Percentiles rank a stretch among this genome's conserved stretches.
phyloP scores from a whole-genome alignment of 2,797 vertebrate species.

The Todus mexicanus region DNA sequence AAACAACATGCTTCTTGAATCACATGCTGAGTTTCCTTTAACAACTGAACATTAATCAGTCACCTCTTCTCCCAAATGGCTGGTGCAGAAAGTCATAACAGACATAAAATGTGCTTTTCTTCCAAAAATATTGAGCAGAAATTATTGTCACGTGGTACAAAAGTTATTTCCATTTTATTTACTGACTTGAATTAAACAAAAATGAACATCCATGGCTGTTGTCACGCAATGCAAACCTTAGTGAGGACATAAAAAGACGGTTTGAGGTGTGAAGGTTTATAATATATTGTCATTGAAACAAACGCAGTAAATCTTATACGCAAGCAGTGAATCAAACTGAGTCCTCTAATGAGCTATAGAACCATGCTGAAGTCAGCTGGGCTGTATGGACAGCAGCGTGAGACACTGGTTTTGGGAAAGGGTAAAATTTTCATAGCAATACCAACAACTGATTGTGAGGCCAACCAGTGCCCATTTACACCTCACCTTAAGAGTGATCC shows the following conservation, averaged over 20 bases:
- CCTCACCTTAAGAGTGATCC: not conserved
- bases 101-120: not conserved
- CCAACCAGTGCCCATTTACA: not conserved
- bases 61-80: not conserved
- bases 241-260: not conserved
- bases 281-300: slow-evolving; percentile 38
- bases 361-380: not conserved
- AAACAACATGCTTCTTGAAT: not conserved
- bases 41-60: not conserved
- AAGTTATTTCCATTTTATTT: slow-evolving; percentile 64
- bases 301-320: not conserved
- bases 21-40: not conserved
- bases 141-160: slow-evolving; percentile 26
- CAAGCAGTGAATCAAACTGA: not conserved
- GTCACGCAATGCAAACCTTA: not conserved
- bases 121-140: not conserved
- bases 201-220: not conserved
- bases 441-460: not conserved
- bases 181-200: slow-evolving; percentile 55
- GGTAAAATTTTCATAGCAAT: not conserved
- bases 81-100: not conserved
- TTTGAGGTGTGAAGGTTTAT: slow-evolving; percentile 44
- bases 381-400: not conserved
- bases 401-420: not conserved
- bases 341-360: not conserved